These are phyloP conservation scores for Myotis myotis DNA, from an alignment of 2,797 vertebrate genomes.

Conservation along the genomic window DNA sequence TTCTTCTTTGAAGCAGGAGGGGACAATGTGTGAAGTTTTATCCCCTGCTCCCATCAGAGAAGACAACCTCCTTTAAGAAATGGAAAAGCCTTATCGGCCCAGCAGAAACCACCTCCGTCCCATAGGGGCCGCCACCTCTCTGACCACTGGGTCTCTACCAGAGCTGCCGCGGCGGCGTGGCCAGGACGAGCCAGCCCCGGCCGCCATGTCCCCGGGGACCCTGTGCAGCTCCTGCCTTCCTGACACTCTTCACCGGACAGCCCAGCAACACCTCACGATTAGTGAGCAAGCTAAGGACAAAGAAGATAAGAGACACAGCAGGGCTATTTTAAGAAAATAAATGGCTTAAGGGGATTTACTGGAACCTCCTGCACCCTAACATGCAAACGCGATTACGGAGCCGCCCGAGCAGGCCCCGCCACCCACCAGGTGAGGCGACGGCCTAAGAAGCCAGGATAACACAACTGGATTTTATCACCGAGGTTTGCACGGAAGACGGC, in stretches of 20 bases:
- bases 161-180: neutral
- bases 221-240: neutral
- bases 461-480: neutral
- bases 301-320: constrained; percentile 50
- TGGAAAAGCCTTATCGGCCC: neutral
- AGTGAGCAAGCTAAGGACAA: constrained; percentile 42
- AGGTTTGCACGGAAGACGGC: neutral
- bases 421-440: neutral
- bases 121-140: neutral
- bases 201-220: neutral
- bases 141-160: neutral
- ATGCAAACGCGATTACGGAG: neutral
- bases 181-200: neutral
- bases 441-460: neutral
- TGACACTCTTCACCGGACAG: neutral
- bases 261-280: neutral
- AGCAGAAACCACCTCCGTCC: neutral
- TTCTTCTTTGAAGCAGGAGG: neutral
- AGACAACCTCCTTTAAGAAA: neutral
- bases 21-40: neutral
- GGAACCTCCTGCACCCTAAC: constrained; percentile 26
- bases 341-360: constrained; percentile 61
- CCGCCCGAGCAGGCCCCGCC: neutral
- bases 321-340: constrained; percentile 65
- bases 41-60: neutral